Percentiles rank a stretch among this genome's conserved stretches.
Conservation (phyloP, 2,113 vertebrate species). For the Cryptomyrus ogoouensis region DNA sequence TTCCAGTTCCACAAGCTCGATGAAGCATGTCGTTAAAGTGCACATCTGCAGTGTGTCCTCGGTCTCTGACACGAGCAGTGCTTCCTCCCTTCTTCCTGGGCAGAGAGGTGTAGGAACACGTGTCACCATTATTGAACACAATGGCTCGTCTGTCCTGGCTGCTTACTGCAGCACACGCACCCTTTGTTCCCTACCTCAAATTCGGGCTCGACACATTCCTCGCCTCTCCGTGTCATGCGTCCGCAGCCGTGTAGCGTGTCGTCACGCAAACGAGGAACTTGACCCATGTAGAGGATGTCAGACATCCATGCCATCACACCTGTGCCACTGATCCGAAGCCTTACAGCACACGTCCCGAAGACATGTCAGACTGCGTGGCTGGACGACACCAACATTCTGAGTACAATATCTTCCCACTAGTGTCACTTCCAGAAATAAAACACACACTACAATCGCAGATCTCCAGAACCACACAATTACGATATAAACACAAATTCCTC, state of each 20-base stretch:
- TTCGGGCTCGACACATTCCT: not conserved
- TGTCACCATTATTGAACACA: not conserved
- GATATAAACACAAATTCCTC: not conserved
- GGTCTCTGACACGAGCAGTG: not conserved
- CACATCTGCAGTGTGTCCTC: not conserved
- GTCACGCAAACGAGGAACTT: not conserved
- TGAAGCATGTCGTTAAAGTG: not conserved
- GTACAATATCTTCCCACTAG: not conserved
- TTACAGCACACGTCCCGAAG: not conserved
- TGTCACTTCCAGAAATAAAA: not conserved
- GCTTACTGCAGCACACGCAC: not conserved
- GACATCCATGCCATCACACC: not conserved
- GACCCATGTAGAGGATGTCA: not conserved
- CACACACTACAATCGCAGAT: not conserved
- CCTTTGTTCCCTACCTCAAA: not conserved
- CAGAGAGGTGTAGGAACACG: not conserved
- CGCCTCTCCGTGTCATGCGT: not conserved
- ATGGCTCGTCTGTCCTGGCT: not conserved
- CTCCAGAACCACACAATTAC: not conserved
- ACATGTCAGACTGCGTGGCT: not conserved
- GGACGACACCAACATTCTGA: not conserved
- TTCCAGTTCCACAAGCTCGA: not conserved
- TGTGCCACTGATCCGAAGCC: not conserved
- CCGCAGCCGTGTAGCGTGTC: not conserved
- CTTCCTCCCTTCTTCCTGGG: not conserved